These are phyloP conservation scores for Formicarius rufipectus DNA, from an alignment of 2,113 vertebrate genomes.

Conservation along the genomic window DNA sequence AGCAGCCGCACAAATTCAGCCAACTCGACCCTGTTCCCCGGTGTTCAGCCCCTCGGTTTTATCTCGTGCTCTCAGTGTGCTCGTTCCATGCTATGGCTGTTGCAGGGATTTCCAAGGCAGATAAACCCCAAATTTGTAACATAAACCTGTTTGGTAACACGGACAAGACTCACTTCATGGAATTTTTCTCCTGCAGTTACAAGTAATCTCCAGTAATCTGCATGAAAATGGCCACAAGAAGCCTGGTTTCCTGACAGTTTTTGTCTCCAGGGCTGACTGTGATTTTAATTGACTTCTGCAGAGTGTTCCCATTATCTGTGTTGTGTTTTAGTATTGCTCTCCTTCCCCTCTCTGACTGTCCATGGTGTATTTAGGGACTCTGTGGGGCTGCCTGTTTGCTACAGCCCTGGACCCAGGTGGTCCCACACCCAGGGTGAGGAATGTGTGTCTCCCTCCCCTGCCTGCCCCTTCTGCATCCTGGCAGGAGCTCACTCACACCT, in stretches of 20 bases:
- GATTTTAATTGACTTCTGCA: not conserved
- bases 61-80: not conserved
- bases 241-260: not conserved
- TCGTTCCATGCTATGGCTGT: not conserved
- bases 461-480: not conserved
- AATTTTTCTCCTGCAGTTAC: not conserved
- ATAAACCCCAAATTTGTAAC: not conserved
- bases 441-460: not conserved
- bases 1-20: not conserved
- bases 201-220: not conserved
- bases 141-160: not conserved
- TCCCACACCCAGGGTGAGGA: rapidly evolving
- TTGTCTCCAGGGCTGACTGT: not conserved
- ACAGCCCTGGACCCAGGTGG: rapidly evolving
- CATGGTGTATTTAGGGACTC: not conserved
- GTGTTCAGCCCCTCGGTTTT: rapidly evolving
- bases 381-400: not conserved
- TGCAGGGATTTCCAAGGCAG: not conserved
- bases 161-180: not conserved
- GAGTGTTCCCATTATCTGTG: not conserved
- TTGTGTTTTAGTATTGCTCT: not conserved
- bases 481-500: not conserved
- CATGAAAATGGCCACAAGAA: not conserved
- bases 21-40: not conserved
- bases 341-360: not conserved